Conservation (phyloP, 1,140 invertebrate genomes). For the Aphidius ervi region DNA sequence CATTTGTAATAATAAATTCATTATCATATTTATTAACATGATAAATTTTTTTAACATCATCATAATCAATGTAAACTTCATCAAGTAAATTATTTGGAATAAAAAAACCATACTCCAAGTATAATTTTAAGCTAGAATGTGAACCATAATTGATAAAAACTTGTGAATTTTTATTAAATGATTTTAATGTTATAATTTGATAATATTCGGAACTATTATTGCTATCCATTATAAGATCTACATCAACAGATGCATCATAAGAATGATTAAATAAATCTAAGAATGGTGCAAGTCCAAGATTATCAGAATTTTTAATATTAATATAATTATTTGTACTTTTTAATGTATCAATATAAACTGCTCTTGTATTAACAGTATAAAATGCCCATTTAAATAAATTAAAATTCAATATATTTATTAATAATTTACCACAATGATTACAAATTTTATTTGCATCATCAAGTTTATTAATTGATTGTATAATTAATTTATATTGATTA, state of each 20-base stretch:
- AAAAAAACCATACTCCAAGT: slow-evolving; percentile 73
- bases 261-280: slow-evolving; percentile 78
- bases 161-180: slow-evolving; percentile 57
- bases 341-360: slow-evolving; percentile 58
- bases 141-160: slow-evolving; percentile 75
- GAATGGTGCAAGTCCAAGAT: slow-evolving; percentile 70
- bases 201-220: slow-evolving; percentile 48
- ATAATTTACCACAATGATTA: slow-evolving; percentile 44
- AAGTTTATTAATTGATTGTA: slow-evolving; percentile 40
- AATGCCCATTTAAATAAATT: slow-evolving; percentile 59
- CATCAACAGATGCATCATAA: slow-evolving; percentile 52
- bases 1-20: slow-evolving; percentile 53
- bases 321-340: slow-evolving; percentile 35
- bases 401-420: slow-evolving; percentile 46
- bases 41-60: slow-evolving; percentile 45
- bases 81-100: slow-evolving; percentile 61
- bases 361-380: slow-evolving; percentile 73
- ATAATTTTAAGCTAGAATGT: slow-evolving; percentile 65
- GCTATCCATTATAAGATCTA: slow-evolving; percentile 48
- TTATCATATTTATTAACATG: slow-evolving; percentile 43
- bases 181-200: slow-evolving; percentile 53
- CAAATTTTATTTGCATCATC: slow-evolving; percentile 41
- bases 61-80: slow-evolving; percentile 53
- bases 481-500: slow-evolving; percentile 30
- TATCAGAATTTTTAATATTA: slow-evolving; percentile 52